Evolutionary conservation across 1,140 invertebrate genomes (phyloP), one percentile per base, ranked within the genome.

Genomic region (Drosophila bocqueti): DNA sequence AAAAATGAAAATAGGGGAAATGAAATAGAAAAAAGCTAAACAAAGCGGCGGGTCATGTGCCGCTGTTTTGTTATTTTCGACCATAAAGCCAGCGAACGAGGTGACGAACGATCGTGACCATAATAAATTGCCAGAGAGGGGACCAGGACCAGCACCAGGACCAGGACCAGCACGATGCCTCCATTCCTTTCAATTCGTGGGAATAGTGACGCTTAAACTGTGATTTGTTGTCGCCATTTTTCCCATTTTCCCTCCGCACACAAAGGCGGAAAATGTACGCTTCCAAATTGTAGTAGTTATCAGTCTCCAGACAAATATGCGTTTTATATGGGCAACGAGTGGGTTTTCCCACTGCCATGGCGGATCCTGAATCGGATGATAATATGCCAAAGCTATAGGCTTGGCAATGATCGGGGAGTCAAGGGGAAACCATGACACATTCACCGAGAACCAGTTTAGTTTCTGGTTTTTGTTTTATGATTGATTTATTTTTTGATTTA

Each of bases 41-140:
- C 16, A 18, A 24, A 36, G 21, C 21, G 68, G 43, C 42, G 58
- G 31, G 38, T 21, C 43, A 58, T 46, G 60, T 26, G 59, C 45
- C 29, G 47, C 38, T 57, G 15, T 43, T 43, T 58, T 36, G 52
- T 64, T 67, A 40, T 65, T 67, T 40, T 76, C 64, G 65, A 52
- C 74, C 57, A 77, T 68, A 77, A 68, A 76, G 42, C 47, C 34
- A 45, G 29, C 47, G 38, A 77, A 77, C 64, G 74, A 78, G 58
- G 75, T 78, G 74, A 78, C 75, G 75, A 78, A 78, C 47, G 75
- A 78, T 78, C 75, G 75, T 77, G 74, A 68, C 55, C 57, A 68
- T 61, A 77, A 77, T 77, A 77, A 77, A 78, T 78, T 77, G 57
- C 16, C 43, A 76, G 65, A 40, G 18, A 36, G 34, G 26, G 31